phyloP scores from a whole-genome alignment of 2,888 invertebrate genomes.

The Phragmatobia fuliginosa region DNA sequence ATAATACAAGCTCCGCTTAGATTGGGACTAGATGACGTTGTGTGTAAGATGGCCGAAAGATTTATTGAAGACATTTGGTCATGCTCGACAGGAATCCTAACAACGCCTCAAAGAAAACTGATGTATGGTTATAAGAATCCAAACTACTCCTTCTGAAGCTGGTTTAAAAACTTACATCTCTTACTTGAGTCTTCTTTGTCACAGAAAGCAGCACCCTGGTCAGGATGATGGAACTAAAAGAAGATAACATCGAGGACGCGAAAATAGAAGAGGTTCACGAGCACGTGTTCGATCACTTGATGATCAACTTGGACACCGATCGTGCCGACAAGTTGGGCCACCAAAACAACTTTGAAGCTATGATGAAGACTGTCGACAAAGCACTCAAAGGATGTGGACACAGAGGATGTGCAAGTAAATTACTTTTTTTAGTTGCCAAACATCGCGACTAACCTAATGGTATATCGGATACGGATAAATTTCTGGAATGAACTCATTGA shows the following conservation, averaged over 20 bases:
- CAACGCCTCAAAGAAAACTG: too few species aligned
- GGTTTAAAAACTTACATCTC: too few species aligned
- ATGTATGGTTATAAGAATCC: too few species aligned
- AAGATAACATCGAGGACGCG: constrained; percentile 52
- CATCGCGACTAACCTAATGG: neutral
- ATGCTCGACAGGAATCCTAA: too few species aligned
- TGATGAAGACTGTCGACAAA: constrained; percentile 63
- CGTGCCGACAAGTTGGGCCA: constrained; percentile 60
- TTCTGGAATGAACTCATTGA: too few species aligned
- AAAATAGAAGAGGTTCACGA: constrained; percentile 55
- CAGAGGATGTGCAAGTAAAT: constrained; percentile 65
- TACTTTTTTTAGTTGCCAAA: neutral
- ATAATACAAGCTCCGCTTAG: too few species aligned
- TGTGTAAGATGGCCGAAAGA: too few species aligned
- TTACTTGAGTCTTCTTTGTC: constrained; percentile 18
- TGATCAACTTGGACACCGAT: constrained; percentile 62
- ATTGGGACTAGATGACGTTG: too few species aligned
- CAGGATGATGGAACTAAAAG: constrained; percentile 65
- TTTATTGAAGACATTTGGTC: too few species aligned
- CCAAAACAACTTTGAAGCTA: constrained; percentile 61
- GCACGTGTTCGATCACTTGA: constrained; percentile 63
- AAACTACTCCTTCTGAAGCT: too few species aligned
- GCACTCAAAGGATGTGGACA: constrained; percentile 66
- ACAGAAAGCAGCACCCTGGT: constrained; percentile 68
- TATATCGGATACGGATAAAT: too few species aligned